Conservation (phyloP, 2,113 vertebrate species). For the Zeus faber region DNA sequence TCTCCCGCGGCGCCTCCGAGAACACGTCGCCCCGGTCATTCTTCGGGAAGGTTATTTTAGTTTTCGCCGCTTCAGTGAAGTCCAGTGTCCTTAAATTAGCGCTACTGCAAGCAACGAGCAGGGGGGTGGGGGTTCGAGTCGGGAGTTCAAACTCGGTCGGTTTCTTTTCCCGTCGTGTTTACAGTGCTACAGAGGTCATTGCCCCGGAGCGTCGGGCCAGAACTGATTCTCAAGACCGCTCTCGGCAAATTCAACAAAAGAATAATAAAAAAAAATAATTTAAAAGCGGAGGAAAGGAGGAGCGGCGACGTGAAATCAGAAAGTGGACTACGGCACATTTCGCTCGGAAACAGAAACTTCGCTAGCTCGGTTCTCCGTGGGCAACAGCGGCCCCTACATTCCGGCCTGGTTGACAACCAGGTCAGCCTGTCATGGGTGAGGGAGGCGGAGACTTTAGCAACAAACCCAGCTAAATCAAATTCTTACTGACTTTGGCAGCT, state of each 20-base stretch:
- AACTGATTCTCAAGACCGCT: slow-evolving; percentile 17
- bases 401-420: slow-evolving; percentile 71
- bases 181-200: too few species aligned
- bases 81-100: too few species aligned
- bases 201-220: too few species aligned
- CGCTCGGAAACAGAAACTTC: slow-evolving; percentile 25
- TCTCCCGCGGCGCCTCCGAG: too few species aligned
- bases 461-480: slow-evolving; percentile 88
- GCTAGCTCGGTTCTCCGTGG: slow-evolving; percentile 35
- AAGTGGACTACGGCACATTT: slow-evolving; percentile 13
- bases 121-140: too few species aligned
- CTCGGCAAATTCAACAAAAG: slow-evolving; percentile 9
- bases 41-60: too few species aligned
- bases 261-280: slow-evolving; percentile 8
- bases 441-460: slow-evolving; percentile 86
- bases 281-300: too few species aligned
- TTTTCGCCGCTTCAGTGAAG: too few species aligned
- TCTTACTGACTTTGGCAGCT: slow-evolving; percentile 99
- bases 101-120: too few species aligned
- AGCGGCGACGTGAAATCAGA: not conserved
- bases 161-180: too few species aligned
- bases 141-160: too few species aligned
- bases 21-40: too few species aligned
- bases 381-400: slow-evolving; percentile 55
- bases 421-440: slow-evolving; percentile 82